Evolutionary conservation across 2,797 vertebrate genomes (phyloP), one percentile per base, ranked within the genome.

Genomic region (Cossypha caffra): DNA sequence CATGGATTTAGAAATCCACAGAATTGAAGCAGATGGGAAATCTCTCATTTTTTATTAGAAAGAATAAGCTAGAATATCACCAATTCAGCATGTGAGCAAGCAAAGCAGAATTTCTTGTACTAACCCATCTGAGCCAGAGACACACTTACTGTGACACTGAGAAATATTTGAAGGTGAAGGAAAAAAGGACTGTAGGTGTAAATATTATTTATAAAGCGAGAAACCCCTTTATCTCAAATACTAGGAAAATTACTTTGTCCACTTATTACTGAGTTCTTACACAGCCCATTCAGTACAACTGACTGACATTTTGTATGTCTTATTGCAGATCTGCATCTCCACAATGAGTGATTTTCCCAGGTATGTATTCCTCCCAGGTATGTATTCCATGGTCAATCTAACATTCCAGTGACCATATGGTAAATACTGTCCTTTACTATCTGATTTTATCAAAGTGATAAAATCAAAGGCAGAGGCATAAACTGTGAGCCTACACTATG

Each of bases 21-120:
- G 45, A 81, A 68, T 67, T 91, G 63, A 62, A 90, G 71, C 25
- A 85, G 67, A 95, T 50, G 10, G 84, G 51, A 83, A 95, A 96
- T 83, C 57, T 51, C 67, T 93, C 92, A 38, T 86, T 94, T 90
- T 91, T 82, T 35, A 51, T 55, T 33, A 83, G n/a, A 94, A 92
- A 86, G 81, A 90, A 86, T 88, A 95, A 82, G 73, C 85, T 88
- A 87, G 69, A 92, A 63, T 92, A 95, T 93, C 96, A 96, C 38
- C 67, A 90, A 86, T 86, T 91, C 90, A 90, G 84, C 0, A 0
- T 75, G 59, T 21, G 74, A 88, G 88, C 86, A 92, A 97, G 76
- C 40, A 96, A 93, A 86, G 91, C 38, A 88, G 64, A 69, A 82
- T 86, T 94, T 96, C 85, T 76, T 76, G 45, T 84, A 45, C 69